Evolutionary conservation across 2,797 vertebrate species (phyloP), one percentile per base, ranked within the genome.

Genomic region (Xiphophorus birchmanni): DNA sequence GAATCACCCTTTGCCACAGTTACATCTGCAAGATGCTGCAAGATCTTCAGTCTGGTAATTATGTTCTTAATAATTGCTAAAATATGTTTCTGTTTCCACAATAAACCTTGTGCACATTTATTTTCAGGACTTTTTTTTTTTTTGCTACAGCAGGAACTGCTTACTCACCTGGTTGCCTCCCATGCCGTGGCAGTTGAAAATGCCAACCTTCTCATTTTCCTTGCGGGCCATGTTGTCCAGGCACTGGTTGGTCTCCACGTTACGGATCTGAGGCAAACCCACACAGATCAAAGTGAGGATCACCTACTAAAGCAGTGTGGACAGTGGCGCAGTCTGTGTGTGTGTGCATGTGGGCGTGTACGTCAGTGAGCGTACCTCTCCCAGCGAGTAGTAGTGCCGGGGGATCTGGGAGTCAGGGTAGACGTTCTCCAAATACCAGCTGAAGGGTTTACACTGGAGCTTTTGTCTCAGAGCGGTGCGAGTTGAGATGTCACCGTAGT

Each of bases 131-230:
- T 37, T 37, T 3, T 37, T 37, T 37, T 50, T 52, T 26, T 23
- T 42, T 65, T 26, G 23, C 12, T 69, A 23, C 67, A 45, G 42
- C 42, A 72, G 42, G 2, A 72, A 8, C 5, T 2, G 8, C 6
- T 45, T 21, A 54, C 29, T 76, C 90, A 99, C 99, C 97, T 99
- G 99, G 95, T 99, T 99, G 86, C 99, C 99, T 90, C 99, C 99
- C 99, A 99, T 99, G 93, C 99, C 98, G n/a, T 99, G 98, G 88
- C 99, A 99, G 94, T 99, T 99, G 91, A 99, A 99, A 90, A 99
- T 99, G 90, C 99, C 99, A 82, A 99, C 98, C 95, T 99, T 99
- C 93, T 99, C 99, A n/a, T 99, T 99, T 92, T 99, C 99, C 91
- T 99, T 99, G 87, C 99, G 97, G 86, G 98, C 99, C 99, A 99